Conservation (phyloP, 2,888 invertebrate species). For the Melolontha melolontha region DNA sequence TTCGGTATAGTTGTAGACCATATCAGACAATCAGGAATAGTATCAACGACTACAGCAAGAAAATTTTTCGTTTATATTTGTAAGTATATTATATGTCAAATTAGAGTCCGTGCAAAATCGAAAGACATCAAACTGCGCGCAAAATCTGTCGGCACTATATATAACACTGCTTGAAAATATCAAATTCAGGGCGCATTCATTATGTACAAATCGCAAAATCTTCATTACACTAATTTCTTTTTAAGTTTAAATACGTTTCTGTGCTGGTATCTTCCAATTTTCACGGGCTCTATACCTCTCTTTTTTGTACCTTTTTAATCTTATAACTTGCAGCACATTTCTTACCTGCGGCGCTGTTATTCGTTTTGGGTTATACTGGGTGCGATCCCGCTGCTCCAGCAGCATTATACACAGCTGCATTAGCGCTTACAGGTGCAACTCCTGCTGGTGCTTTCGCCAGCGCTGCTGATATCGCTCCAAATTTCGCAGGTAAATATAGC, state of each 20-base stretch:
- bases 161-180: too few relatives aligned
- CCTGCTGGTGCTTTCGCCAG: conserved; percentile 71
- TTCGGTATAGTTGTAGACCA: conserved; percentile 71
- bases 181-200: too few relatives aligned
- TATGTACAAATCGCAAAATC: too few relatives aligned
- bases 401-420: conserved; percentile 69
- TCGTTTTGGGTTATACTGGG: conserved; percentile 72
- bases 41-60: conserved; percentile 70
- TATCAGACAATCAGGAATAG: conserved; percentile 67
- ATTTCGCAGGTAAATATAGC: conserved; percentile 63
- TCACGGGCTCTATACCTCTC: too few relatives aligned
- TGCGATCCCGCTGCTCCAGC: conserved; percentile 71
- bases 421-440: conserved; percentile 70
- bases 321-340: conserved; percentile 66
- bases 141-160: too few relatives aligned
- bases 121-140: too few relatives aligned
- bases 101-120: too few relatives aligned
- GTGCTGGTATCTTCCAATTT: too few relatives aligned
- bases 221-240: too few relatives aligned
- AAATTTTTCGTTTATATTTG: conserved; percentile 71
- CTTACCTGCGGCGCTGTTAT: conserved; percentile 70
- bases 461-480: conserved; percentile 72
- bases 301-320: too few relatives aligned
- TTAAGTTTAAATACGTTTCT: too few relatives aligned
- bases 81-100: conserved; percentile 60